These are phyloP conservation scores for Drosophila helvetica DNA, from an alignment of 2,888 invertebrate genomes.

Conservation along the genomic window DNA sequence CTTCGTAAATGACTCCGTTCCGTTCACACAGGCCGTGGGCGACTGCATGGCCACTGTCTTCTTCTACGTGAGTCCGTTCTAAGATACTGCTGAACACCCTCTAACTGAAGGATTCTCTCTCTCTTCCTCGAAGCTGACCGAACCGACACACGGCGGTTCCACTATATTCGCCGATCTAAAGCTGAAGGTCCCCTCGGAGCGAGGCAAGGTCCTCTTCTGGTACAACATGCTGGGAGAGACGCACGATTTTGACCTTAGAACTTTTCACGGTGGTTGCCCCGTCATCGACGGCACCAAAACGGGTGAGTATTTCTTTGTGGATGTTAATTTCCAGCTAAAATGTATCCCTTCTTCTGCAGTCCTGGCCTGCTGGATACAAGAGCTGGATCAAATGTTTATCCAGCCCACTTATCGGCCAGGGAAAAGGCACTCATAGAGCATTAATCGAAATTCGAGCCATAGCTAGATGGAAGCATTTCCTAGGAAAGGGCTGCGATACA, in stretches of 20 bases:
- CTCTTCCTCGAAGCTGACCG: conserved; percentile 17
- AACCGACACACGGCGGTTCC: conserved; percentile 27
- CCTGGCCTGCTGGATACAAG: conserved; percentile 33
- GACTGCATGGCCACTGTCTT: conserved; percentile 52
- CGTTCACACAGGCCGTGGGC: fast-evolving
- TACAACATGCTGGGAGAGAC: no score
- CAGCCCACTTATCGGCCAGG: conserved; percentile 2
- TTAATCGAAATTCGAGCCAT: no score
- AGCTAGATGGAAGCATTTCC: no score
- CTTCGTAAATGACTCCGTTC: not conserved
- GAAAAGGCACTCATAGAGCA: not conserved
- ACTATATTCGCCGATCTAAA: conserved; percentile 12
- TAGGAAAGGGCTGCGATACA: no score
- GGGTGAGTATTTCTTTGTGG: conserved; percentile 5
- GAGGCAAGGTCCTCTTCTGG: no score
- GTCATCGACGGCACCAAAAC: conserved; percentile 19
- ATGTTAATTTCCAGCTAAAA: not conserved
- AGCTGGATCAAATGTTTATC: conserved; percentile 34
- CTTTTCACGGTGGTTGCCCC: conserved; percentile 27
- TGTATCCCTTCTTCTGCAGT: not conserved
- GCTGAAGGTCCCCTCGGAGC: conserved; percentile 9
- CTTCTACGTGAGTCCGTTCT: conserved; percentile 43
- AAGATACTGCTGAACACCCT: not conserved
- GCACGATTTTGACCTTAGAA: not conserved
- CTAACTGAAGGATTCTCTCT: no score